Percentiles rank a stretch among this genome's conserved stretches.
Conservation (phyloP, 2,797 vertebrate genomes). For the Phrynocephalus forsythii region DNA sequence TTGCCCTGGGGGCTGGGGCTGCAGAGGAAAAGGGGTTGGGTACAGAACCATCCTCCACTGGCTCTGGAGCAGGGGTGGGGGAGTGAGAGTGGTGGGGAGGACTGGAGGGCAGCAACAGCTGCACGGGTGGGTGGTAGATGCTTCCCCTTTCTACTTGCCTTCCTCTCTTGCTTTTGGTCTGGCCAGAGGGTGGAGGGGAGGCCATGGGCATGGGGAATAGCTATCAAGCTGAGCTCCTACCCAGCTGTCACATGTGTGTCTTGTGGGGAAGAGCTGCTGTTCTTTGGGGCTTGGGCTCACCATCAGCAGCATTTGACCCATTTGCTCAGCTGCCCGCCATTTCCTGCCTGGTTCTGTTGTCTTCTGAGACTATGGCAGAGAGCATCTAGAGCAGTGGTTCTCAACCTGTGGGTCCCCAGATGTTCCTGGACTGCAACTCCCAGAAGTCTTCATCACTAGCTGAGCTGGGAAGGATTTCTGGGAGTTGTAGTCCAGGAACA, state of each 20-base stretch:
- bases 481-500: too few relatives aligned
- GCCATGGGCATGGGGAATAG: not conserved
- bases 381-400: not conserved
- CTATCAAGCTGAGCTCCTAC: not conserved
- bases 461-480: too few relatives aligned
- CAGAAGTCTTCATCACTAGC: too few relatives aligned
- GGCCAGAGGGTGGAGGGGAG: not conserved
- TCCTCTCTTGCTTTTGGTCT: not conserved
- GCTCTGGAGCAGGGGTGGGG: not conserved
- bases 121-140: slow-evolving; percentile 11
- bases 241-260: slow-evolving; percentile 10
- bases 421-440: too few relatives aligned
- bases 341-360: not conserved
- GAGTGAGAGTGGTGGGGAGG: not conserved
- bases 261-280: too few relatives aligned
- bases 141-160: not conserved
- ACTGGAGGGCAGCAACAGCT: slow-evolving; percentile 28
- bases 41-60: not conserved
- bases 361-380: too few relatives aligned
- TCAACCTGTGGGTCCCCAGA: too few relatives aligned
- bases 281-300: not conserved
- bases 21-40: not conserved
- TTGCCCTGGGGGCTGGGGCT: not conserved
- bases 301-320: not conserved
- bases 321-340: not conserved